Percentiles rank a stretch among this genome's conserved stretches.
Conservation (phyloP, 2,797 vertebrate species). For the Rhabdomys pumilio region DNA sequence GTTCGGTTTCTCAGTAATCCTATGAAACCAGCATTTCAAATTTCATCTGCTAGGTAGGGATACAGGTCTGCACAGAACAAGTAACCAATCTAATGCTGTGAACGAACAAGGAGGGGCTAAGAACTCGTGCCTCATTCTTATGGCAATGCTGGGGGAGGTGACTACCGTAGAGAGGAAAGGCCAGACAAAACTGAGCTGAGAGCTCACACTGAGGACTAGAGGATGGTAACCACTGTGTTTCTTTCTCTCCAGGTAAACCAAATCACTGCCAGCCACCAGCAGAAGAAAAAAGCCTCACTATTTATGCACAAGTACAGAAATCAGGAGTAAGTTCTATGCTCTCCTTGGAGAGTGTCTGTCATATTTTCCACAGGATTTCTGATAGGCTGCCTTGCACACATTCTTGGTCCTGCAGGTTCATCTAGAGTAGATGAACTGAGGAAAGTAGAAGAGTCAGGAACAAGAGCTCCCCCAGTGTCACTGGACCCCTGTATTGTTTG, state of each 20-base stretch:
- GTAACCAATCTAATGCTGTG: not conserved
- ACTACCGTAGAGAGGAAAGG: not conserved
- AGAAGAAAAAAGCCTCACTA: constrained; percentile 73
- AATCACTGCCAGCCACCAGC: not conserved
- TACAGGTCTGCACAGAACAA: not conserved
- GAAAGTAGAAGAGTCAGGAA: constrained; percentile 56
- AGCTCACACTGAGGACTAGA: not conserved
- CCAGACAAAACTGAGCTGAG: not conserved
- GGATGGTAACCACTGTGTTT: constrained; percentile 51
- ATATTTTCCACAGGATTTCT: not conserved
- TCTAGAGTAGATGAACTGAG: constrained; percentile 32
- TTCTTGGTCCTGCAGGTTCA: not conserved
- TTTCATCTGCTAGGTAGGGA: not conserved
- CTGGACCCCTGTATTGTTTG: constrained; percentile 25
- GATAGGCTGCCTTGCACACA: not conserved
- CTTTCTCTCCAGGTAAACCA: constrained; percentile 71
- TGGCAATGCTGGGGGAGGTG: not conserved
- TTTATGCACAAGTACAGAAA: constrained; percentile 83
- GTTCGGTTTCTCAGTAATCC: not conserved
- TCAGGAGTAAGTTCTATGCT: constrained; percentile 76
- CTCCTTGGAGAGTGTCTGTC: not conserved
- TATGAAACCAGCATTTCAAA: not conserved
- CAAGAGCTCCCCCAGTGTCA: not conserved
- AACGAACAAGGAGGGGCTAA: not conserved
- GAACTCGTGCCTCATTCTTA: not conserved